Percentiles rank a stretch among this genome's conserved stretches.
Conservation (phyloP, 92 coral and sea anemone genomes). For the Zoanthus sansibaricus region DNA sequence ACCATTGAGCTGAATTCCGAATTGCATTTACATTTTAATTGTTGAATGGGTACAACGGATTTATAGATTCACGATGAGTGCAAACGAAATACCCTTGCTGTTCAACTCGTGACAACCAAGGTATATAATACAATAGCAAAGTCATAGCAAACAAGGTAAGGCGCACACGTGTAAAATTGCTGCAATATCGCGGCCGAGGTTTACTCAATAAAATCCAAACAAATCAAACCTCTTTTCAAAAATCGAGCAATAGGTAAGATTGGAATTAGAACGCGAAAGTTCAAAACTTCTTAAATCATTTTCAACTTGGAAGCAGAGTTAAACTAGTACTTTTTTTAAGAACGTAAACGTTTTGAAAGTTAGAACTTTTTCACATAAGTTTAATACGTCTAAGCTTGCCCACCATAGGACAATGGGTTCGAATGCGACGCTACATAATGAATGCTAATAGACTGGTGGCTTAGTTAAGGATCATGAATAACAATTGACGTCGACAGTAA, state of each 20-base stretch:
- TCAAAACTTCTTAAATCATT: background rate
- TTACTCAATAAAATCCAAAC: background rate
- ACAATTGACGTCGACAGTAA: background rate
- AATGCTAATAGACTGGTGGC: conserved; percentile 8
- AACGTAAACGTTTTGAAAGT: background rate
- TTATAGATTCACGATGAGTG: background rate
- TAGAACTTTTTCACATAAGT: background rate
- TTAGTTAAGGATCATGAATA: background rate
- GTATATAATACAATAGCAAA: conserved; percentile 28
- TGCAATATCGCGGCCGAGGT: background rate
- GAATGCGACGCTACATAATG: conserved; percentile 13
- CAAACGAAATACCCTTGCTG: background rate
- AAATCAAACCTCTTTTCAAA: background rate
- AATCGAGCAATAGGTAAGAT: background rate
- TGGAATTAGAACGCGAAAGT: background rate
- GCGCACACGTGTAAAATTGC: conserved; percentile 3
- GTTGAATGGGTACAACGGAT: conserved; percentile 30
- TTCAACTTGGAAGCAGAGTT: background rate
- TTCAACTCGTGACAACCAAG: background rate
- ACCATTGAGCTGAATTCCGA: background rate
- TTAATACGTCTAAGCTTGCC: conserved; percentile 33
- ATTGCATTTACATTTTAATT: conserved; percentile 38
- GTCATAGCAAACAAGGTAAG: conserved; percentile 1
- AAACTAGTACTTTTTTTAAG: background rate
- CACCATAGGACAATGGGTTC: conserved; percentile 1